Conservation (phyloP, 1,140 invertebrate genomes). For the Olivierus martensii region DNA sequence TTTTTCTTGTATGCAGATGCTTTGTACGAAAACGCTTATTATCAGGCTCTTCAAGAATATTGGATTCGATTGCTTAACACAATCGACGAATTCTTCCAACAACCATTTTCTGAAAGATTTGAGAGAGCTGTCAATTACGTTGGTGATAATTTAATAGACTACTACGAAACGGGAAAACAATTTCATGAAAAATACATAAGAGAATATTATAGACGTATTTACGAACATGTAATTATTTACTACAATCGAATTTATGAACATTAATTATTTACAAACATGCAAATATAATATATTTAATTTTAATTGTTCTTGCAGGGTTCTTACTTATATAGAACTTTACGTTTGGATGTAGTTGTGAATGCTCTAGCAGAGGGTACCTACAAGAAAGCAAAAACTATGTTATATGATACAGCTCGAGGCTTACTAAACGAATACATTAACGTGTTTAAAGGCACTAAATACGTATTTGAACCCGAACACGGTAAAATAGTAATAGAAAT, state of each 20-base stretch:
- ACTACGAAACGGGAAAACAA: too few species aligned
- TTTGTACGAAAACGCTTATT: too few species aligned
- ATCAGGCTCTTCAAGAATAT: too few species aligned
- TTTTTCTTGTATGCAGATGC: too few species aligned
- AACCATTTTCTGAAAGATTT: too few species aligned
- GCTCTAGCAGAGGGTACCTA: neutral
- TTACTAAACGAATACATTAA: conserved; percentile 8
- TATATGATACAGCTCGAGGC: neutral
- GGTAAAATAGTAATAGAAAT: conserved; percentile 8
- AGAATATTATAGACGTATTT: neutral
- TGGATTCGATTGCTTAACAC: too few species aligned
- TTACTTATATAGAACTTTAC: conserved; percentile 6
- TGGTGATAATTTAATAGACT: too few species aligned
- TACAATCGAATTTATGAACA: too few species aligned
- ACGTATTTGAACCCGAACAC: conserved; percentile 5
- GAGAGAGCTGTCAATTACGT: too few species aligned
- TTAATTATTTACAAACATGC: too few species aligned
- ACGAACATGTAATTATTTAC: neutral
- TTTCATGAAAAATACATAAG: too few species aligned
- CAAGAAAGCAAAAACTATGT: conserved; percentile 1
- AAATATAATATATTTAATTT: neutral
- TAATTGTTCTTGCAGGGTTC: conserved; percentile 2
- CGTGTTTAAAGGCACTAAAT: conserved; percentile 5
- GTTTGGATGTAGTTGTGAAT: conserved; percentile 2
- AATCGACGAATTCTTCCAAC: too few species aligned